Evolutionary conservation across 2,797 vertebrate genomes (phyloP).

Genomic region (Crocidura indochinensis): DNA sequence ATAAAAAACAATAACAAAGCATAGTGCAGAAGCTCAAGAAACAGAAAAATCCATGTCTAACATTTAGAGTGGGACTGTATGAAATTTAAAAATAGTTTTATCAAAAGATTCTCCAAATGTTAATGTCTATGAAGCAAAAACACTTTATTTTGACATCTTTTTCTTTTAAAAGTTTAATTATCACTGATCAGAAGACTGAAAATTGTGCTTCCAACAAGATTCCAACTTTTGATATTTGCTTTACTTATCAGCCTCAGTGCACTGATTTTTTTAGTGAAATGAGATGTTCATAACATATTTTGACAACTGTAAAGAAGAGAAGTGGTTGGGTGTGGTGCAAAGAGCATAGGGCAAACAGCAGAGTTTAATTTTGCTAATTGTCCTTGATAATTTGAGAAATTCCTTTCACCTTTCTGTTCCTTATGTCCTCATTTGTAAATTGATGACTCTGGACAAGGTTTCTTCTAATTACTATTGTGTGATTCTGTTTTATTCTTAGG

Average conservation of each 20-base stretch:
- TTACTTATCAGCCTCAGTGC: constrained; percentile 56
- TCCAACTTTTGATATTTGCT: constrained; percentile 75
- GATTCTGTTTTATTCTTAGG: constrained; percentile 51
- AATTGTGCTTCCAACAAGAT: constrained; percentile 50
- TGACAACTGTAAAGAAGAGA: constrained; percentile 68
- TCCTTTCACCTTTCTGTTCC: constrained; percentile 41
- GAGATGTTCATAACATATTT: constrained; percentile 62
- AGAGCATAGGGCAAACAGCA: not conserved
- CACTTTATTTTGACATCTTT: constrained; percentile 73
- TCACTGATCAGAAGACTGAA: constrained; percentile 66
- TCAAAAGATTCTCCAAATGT: constrained; percentile 73
- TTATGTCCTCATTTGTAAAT: constrained; percentile 64
- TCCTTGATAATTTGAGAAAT: constrained; percentile 53
- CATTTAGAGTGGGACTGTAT: constrained; percentile 52
- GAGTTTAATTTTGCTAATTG: constrained; percentile 70
- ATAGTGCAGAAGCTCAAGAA: constrained; percentile 77
- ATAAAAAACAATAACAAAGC: constrained; percentile 82
- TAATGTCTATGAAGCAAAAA: constrained; percentile 73
- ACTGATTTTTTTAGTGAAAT: constrained; percentile 42
- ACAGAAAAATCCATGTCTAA: constrained; percentile 40
- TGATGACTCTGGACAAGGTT: constrained; percentile 56
- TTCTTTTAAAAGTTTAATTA: constrained; percentile 72
- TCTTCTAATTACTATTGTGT: constrained; percentile 31
- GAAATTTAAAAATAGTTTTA: constrained; percentile 66
- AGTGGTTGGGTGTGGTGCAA: not conserved